phyloP scores from a whole-genome alignment of 2,888 invertebrate genomes.

The Agrenia bidenticulata region DNA sequence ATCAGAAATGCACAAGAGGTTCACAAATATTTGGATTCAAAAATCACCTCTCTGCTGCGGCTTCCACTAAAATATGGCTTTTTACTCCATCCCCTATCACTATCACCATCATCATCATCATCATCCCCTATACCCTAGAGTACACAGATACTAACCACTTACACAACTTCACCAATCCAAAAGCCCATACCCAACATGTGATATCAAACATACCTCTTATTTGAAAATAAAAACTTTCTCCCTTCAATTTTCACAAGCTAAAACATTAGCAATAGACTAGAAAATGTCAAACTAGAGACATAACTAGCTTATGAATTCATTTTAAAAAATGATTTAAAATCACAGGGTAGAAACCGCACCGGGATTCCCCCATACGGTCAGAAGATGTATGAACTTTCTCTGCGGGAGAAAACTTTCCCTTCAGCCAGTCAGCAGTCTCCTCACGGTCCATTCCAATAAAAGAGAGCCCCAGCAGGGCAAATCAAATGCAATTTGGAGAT shows the following conservation, averaged over 20 bases:
- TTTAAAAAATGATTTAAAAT: constrained; percentile 1
- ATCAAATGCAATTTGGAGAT: constrained; percentile 9
- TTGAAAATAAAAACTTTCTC: no score
- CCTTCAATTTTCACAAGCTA: no score
- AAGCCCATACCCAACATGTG: no score
- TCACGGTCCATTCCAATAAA: constrained; percentile 8
- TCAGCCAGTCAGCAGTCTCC: constrained; percentile 1
- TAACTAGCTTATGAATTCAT: neutral
- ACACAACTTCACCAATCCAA: no score
- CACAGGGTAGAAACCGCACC: neutral
- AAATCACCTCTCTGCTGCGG: neutral
- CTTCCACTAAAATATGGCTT: no score
- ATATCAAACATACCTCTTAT: no score
- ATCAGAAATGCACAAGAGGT: neutral
- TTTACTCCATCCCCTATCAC: no score
- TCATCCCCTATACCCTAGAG: no score
- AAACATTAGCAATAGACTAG: no score
- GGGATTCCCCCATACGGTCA: neutral
- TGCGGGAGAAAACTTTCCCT: constrained; percentile 1
- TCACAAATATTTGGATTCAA: constrained; percentile 9
- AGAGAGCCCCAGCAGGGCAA: constrained; percentile 5
- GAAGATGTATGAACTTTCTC: constrained; percentile 11
- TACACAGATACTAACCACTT: no score
- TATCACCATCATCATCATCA: no score
- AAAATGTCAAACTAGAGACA: no score